These are phyloP conservation scores for Cordilura impudica DNA, from an alignment of 2,888 invertebrate genomes.

Conservation along the genomic window DNA sequence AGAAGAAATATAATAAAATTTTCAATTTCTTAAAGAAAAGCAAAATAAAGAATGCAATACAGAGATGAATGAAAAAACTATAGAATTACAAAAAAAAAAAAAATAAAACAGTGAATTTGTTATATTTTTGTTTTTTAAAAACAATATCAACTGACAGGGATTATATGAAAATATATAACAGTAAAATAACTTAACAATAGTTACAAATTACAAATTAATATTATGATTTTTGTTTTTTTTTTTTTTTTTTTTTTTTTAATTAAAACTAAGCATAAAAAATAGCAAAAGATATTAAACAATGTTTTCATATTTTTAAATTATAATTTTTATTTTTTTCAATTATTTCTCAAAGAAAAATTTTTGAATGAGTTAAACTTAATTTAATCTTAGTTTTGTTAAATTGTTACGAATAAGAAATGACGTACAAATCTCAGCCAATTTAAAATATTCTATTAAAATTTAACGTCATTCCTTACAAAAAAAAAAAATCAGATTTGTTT, in stretches of 20 bases:
- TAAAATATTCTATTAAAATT: neutral
- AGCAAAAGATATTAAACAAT: slow-evolving; percentile 20
- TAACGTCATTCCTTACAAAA: neutral
- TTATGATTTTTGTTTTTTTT: slow-evolving; percentile 13
- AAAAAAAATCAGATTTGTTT: neutral
- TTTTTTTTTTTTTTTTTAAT: slow-evolving; percentile 3
- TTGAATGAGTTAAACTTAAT: neutral
- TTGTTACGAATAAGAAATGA: neutral
- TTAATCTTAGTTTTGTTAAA: neutral
- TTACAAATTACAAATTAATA: slow-evolving; percentile 31
- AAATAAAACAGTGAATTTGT: slow-evolving; percentile 59
- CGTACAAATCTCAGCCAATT: neutral
- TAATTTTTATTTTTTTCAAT: neutral
- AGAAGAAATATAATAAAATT: neutral
- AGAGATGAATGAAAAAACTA: slow-evolving; percentile 27
- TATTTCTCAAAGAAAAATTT: neutral
- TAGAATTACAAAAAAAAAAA: slow-evolving; percentile 50
- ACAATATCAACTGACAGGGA: slow-evolving; percentile 73
- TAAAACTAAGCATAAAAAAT: slow-evolving; percentile 28
- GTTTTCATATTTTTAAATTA: neutral
- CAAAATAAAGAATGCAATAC: neutral
- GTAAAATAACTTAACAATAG: slow-evolving; percentile 51
- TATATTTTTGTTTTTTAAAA: slow-evolving; percentile 63
- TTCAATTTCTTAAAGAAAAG: neutral
- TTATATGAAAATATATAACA: slow-evolving; percentile 66